Evolutionary conservation across 92 coral and sea anemone species (phyloP).

Genomic region (Nematostella vectensis): DNA sequence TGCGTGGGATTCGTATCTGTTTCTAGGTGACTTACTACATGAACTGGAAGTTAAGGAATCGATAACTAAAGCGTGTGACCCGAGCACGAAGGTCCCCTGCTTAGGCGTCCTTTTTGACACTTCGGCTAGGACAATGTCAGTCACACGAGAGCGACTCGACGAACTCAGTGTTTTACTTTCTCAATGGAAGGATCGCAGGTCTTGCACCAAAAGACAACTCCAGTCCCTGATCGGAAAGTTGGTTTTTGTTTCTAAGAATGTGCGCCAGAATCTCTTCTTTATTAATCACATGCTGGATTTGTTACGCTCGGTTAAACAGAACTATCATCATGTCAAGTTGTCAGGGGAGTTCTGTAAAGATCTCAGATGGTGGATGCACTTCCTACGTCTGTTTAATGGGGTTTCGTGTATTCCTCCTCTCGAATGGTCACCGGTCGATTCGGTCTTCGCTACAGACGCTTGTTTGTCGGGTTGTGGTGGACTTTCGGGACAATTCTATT

Average conservation of each 20-base stretch:
- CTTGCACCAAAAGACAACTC: background rate
- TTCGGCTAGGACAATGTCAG: background rate
- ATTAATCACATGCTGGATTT: background rate
- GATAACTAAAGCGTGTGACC: background rate
- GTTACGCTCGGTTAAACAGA: background rate
- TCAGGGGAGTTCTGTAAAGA: background rate
- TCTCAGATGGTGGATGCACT: background rate
- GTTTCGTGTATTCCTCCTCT: background rate
- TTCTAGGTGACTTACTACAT: background rate
- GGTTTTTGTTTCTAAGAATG: background rate
- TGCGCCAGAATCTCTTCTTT: background rate
- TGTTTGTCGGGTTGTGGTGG: background rate
- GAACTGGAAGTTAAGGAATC: background rate
- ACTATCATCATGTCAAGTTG: background rate
- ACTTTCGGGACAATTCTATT: background rate
- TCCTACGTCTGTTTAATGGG: background rate
- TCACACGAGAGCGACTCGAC: background rate
- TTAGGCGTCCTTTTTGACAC: background rate
- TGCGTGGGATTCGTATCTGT: too few relatives aligned
- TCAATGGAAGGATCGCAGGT: background rate
- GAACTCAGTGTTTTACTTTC: background rate
- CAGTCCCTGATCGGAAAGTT: background rate
- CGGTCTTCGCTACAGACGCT: background rate
- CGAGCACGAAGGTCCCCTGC: background rate
- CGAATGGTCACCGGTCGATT: background rate